Percentiles rank a stretch among this genome's conserved stretches.
Evolutionary conservation across 2,113 vertebrate genomes (phyloP).

Genomic region (Perognathus longimembris): DNA sequence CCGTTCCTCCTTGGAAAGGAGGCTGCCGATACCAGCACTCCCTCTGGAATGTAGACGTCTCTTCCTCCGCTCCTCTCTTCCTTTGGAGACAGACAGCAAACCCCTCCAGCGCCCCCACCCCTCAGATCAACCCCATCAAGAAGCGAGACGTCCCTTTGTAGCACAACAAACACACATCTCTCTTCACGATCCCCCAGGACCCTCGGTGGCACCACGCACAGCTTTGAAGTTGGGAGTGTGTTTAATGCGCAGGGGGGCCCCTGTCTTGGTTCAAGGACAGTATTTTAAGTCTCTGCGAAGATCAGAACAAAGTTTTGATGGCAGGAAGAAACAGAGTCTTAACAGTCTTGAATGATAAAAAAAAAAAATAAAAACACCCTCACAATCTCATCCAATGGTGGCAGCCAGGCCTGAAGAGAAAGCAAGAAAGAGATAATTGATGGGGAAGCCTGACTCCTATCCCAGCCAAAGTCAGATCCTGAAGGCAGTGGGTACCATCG

Average conservation of each 20-base stretch:
- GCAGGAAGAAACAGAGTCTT: conserved; percentile 77
- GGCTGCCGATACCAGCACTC: background rate
- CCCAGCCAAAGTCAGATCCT: background rate
- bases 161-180: conserved; percentile 63
- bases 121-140: conserved; percentile 76
- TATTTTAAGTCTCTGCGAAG: conserved; percentile 77
- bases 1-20: background rate
- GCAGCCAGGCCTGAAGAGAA: conserved; percentile 49
- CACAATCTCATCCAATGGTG: conserved; percentile 45
- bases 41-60: conserved; percentile 28
- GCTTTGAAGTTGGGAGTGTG: conserved; percentile 72
- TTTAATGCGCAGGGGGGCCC: conserved; percentile 64
- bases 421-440: conserved; percentile 25
- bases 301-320: conserved; percentile 77
- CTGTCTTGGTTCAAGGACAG: conserved; percentile 76
- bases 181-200: conserved; percentile 59
- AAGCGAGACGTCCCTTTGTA: conserved; percentile 75
- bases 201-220: background rate
- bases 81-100: conserved; percentile 58
- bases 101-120: background rate
- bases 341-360: conserved; percentile 78
- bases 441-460: background rate
- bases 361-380: background rate
- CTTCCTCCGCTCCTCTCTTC: background rate
- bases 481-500: background rate